These are phyloP conservation scores for Oreochromis grahami DNA, from an alignment of 2,797 vertebrate species.

Conservation along the genomic window DNA sequence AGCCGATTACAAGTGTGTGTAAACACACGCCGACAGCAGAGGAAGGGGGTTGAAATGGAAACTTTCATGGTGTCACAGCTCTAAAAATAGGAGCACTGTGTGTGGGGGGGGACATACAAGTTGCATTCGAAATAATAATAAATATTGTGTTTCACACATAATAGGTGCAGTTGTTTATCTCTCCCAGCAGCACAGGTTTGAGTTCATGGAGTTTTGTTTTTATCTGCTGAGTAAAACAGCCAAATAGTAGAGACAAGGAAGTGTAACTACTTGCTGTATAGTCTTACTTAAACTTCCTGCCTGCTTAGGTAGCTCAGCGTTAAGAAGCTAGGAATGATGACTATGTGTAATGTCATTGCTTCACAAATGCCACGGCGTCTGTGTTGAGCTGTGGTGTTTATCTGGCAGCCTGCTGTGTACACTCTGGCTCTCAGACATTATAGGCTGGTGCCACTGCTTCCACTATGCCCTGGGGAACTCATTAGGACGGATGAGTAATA, in stretches of 20 bases:
- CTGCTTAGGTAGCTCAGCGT: neutral
- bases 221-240: neutral
- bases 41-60: conserved; percentile 80
- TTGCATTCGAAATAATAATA: neutral
- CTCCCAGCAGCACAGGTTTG: neutral
- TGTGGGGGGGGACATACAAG: neutral
- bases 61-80: conserved; percentile 71
- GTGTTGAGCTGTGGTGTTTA: neutral
- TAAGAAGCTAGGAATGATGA: conserved; percentile 20
- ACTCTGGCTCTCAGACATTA: conserved; percentile 18
- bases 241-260: neutral
- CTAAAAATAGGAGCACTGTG: conserved; percentile 80
- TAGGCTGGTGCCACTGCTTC: conserved; percentile 17
- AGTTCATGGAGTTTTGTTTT: neutral
- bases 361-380: conserved; percentile 16
- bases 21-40: conserved; percentile 12
- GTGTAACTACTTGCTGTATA: neutral
- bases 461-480: conserved; percentile 32
- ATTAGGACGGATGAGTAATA: conserved; percentile 56
- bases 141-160: neutral
- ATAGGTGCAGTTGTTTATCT: neutral
- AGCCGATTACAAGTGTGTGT: conserved; percentile 11
- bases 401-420: neutral
- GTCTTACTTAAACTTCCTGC: neutral
- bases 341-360: conserved; percentile 28